Evolutionary conservation across 30 jellyfish, hydroid and myxozoan genomes (phyloP).

Genomic region (Pelagia noctiluca): DNA sequence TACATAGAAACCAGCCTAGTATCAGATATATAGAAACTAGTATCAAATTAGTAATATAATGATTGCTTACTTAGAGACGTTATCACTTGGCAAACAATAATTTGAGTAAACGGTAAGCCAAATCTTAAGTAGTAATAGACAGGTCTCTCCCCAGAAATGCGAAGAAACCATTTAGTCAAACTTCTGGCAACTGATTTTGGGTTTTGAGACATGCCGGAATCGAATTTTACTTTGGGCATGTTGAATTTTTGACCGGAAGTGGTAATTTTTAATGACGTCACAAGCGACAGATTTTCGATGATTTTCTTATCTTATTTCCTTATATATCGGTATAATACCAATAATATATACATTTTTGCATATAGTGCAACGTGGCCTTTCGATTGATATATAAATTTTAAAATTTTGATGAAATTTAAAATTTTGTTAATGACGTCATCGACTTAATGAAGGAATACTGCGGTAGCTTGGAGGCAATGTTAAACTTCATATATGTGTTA

Average conservation of each 20-base stretch:
- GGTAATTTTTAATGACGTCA: slow-evolving; percentile 39
- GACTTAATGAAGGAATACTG: not conserved
- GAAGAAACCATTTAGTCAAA: slow-evolving; percentile 30
- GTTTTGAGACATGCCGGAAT: slow-evolving; percentile 46
- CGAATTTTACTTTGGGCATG: slow-evolving; percentile 37
- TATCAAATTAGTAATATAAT: too few species aligned
- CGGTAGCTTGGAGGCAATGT: not conserved
- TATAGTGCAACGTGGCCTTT: not conserved
- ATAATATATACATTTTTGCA: slow-evolving; percentile 7
- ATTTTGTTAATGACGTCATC: slow-evolving; percentile 7
- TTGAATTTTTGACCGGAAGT: slow-evolving; percentile 46
- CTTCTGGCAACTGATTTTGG: slow-evolving; percentile 41
- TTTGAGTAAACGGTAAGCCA: too few species aligned
- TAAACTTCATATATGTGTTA: too few species aligned
- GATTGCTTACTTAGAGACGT: too few species aligned
- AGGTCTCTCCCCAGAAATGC: slow-evolving; percentile 26
- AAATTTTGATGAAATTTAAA: not conserved
- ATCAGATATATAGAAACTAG: too few species aligned
- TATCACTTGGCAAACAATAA: too few species aligned
- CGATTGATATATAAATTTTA: slow-evolving; percentile 9
- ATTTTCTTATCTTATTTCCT: slow-evolving; percentile 4
- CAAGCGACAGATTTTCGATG: slow-evolving; percentile 21
- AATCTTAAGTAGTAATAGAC: too few species aligned
- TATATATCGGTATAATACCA: not conserved
- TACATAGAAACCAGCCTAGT: too few species aligned